These are phyloP conservation scores for Hermaeophaga mercurialis DNA, from an alignment of 2,888 invertebrate genomes.

Conservation along the genomic window DNA sequence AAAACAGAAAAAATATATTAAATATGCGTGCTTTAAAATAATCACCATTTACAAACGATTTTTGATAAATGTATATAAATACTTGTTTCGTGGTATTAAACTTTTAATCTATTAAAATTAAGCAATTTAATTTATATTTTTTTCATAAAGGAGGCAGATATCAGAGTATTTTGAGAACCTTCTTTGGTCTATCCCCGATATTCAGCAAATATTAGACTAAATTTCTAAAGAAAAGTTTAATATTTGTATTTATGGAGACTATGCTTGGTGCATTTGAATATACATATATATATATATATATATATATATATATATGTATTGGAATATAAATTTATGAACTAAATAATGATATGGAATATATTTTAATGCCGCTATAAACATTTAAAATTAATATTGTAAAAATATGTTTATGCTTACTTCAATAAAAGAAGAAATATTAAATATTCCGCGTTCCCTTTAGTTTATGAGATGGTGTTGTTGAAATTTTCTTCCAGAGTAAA, in stretches of 20 bases:
- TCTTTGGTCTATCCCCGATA: slow-evolving; percentile 5
- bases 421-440: slow-evolving; percentile 29
- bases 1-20: too few relatives aligned
- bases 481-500: slow-evolving; percentile 12
- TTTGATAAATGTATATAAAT: slow-evolving; percentile 21
- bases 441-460: slow-evolving; percentile 33
- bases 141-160: neutral
- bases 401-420: neutral
- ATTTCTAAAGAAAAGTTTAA: slow-evolving; percentile 1
- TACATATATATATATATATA: too few relatives aligned
- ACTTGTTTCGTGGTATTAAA: too few relatives aligned
- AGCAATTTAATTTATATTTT: neutral
- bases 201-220: neutral
- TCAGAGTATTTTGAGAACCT: slow-evolving; percentile 4
- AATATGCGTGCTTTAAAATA: too few relatives aligned
- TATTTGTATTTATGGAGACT: too few relatives aligned
- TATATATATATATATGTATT: too few relatives aligned
- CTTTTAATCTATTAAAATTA: neutral
- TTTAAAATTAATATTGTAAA: neutral
- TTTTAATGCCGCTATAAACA: too few relatives aligned
- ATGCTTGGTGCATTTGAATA: too few relatives aligned
- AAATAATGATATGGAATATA: too few relatives aligned
- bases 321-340: too few relatives aligned
- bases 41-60: neutral
- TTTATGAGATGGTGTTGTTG: neutral